These are phyloP conservation scores for Fregetta grallaria DNA, from an alignment of 2,113 vertebrate genomes.

Conservation along the genomic window DNA sequence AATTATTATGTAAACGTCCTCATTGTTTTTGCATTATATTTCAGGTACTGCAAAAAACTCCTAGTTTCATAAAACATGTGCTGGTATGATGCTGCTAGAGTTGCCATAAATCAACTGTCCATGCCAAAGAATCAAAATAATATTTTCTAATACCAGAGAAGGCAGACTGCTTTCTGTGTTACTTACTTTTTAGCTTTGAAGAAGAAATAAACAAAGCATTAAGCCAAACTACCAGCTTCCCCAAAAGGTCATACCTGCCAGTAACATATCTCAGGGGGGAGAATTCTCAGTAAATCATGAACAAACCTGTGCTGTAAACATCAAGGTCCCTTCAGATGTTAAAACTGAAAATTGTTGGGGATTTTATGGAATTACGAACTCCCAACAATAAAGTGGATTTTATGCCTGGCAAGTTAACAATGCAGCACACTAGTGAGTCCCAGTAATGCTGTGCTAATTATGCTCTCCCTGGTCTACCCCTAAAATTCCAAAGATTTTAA, in stretches of 20 bases:
- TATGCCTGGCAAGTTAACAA: background rate
- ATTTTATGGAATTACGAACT: constrained; percentile 3
- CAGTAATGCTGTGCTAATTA: background rate
- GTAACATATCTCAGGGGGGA: background rate
- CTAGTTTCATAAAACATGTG: background rate
- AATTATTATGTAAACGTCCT: background rate
- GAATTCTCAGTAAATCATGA: background rate
- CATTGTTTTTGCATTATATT: background rate
- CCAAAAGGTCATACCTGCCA: constrained; percentile 27
- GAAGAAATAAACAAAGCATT: constrained; percentile 9
- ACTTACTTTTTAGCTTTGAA: background rate
- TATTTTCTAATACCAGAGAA: background rate
- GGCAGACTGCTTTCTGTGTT: background rate
- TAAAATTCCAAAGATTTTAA: constrained; percentile 33
- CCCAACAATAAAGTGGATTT: background rate
- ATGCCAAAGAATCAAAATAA: background rate
- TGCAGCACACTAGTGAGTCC: fast-evolving
- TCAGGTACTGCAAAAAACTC: background rate
- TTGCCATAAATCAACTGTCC: background rate
- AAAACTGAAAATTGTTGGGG: background rate
- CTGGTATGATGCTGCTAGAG: background rate
- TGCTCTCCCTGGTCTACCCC: background rate
- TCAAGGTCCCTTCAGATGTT: constrained; percentile 15
- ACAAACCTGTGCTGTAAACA: background rate
- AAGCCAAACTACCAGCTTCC: background rate